Percentiles rank a stretch among this genome's conserved stretches.
phyloP scores from a whole-genome alignment of 2,888 invertebrate species.

The Drosophila histrio region DNA sequence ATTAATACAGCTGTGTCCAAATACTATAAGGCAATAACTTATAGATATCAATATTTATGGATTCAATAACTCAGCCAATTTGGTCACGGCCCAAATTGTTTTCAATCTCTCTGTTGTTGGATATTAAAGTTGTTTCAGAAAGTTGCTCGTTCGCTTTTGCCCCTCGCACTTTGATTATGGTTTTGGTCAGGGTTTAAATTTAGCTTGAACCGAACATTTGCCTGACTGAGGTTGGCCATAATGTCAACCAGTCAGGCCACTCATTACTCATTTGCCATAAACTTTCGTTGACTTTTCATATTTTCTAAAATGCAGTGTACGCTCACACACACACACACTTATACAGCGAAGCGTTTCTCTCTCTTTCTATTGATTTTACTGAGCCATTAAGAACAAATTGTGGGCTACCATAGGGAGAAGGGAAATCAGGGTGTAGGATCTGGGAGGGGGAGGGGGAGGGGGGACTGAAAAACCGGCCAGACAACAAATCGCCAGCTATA shows the following conservation, averaged over 20 bases:
- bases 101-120: neutral
- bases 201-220: slow-evolving; percentile 7
- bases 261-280: slow-evolving; percentile 77
- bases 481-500: slow-evolving; percentile 75
- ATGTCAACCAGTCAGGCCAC: slow-evolving; percentile 66
- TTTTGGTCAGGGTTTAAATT: slow-evolving; percentile 7
- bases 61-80: neutral
- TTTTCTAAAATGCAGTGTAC: slow-evolving; percentile 62
- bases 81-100: neutral
- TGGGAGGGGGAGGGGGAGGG: neutral
- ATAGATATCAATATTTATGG: neutral
- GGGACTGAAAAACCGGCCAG: slow-evolving; percentile 49
- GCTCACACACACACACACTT: slow-evolving; percentile 17
- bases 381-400: slow-evolving; percentile 66
- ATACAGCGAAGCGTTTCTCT: neutral
- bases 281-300: slow-evolving; percentile 77
- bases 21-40: too few relatives aligned
- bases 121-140: neutral
- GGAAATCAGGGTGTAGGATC: neutral
- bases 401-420: slow-evolving; percentile 28
- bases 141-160: neutral
- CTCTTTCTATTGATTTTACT: slow-evolving; percentile 68
- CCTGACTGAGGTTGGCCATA: slow-evolving; percentile 33
- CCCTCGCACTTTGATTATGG: neutral
- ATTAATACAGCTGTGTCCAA: neutral